Evolutionary conservation across 2,888 invertebrate genomes (phyloP), one percentile per base, ranked within the genome.

Genomic region (Chelonus formosanus): DNA sequence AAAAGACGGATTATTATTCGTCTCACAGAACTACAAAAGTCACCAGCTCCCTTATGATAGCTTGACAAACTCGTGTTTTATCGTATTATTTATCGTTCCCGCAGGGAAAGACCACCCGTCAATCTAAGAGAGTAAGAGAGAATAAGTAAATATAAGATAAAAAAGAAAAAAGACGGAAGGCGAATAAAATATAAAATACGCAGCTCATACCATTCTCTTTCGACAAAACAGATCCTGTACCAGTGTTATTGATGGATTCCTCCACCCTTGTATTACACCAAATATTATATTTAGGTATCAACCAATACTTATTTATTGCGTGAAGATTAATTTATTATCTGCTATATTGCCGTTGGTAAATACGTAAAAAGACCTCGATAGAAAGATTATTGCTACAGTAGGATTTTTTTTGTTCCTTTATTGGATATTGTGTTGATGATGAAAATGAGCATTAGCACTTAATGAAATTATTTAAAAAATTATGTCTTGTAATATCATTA

Each of bases 61-160:
- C 77, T 78, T 75, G 80, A 79, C 81, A 81, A 81, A 82, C 81
- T 83, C 82, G 80, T 82, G 83, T 83, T 84, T 84, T 84, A 84
- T 84, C 83, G 82, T 77, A 83, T 83, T 83, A 83, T 83, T 84
- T 83, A 84, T 83, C 81, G 80, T 80, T 71, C 71, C 69, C 71
- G 72, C 70, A 71, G 75, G 76, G 77, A 74, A 77, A 70, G 76
- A 65, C 69, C 62, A 73, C 71, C 62, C 70, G 62, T 60, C 66
- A 65, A 55, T 67, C 66, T 47, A 50, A 36, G 60, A 40, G 8
- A 10, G 20, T 20, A 20, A 20, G 40, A 64, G 53, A 59, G 57
- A 52, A 47, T 20, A 45, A n/a, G 32, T 32, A 50, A 32, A 56
- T 6, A 56, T 5, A 43, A 43, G 20, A 44, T 43, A 44, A 56